Evolutionary conservation across 2,113 vertebrate genomes (phyloP).

Genomic region (Xerus inauris): DNA sequence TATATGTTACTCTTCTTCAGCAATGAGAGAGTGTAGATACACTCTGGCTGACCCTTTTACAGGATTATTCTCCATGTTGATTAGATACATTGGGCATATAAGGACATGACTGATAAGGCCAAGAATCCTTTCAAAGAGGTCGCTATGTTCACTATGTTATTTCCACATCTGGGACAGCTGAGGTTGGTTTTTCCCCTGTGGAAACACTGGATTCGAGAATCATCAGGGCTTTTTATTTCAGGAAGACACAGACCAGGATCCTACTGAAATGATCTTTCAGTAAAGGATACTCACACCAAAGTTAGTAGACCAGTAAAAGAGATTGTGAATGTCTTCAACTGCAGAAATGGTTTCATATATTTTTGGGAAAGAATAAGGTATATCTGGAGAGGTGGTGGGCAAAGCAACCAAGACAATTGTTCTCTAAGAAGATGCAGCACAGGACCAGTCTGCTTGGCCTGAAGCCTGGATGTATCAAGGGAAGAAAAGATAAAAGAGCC

Average conservation of each 20-base stretch:
- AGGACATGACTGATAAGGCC: neutral
- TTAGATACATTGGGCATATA: too few species aligned
- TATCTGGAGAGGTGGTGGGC: neutral
- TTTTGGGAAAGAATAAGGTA: neutral
- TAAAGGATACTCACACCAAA: neutral
- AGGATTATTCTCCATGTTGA: too few species aligned
- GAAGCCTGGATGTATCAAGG: neutral
- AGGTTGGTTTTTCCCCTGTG: neutral
- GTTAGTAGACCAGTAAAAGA: neutral
- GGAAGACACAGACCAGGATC: neutral
- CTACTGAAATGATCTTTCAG: neutral
- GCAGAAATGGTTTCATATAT: neutral
- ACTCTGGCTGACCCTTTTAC: too few species aligned
- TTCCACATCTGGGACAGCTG: neutral
- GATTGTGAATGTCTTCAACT: neutral
- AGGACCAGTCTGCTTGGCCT: neutral
- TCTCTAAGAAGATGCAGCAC: neutral
- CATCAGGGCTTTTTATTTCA: neutral
- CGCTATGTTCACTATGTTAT: neutral
- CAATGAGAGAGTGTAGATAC: too few species aligned
- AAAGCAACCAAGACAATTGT: neutral
- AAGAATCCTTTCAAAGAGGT: neutral
- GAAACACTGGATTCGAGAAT: neutral
- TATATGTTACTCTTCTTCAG: too few species aligned
- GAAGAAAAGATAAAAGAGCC: neutral